Evolutionary conservation across 2,797 vertebrate genomes (phyloP), one percentile per base, ranked within the genome.

Genomic region (Tangara arthus): DNA sequence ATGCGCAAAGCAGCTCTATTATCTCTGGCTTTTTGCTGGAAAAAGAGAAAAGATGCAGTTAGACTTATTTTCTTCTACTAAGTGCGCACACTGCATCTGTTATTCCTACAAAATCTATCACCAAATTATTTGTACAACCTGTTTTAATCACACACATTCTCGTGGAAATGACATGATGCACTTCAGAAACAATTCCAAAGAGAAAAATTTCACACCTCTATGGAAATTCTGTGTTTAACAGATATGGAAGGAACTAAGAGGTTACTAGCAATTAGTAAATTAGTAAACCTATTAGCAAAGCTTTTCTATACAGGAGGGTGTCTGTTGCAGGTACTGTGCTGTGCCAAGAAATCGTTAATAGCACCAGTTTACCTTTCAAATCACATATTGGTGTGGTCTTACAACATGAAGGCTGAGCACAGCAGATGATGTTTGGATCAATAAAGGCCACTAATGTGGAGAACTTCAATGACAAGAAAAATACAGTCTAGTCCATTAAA

Each of bases 21-120:
- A 98, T 99, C 99, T 97, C 99, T 98, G 96, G 99, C 99, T 98
- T 99, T 99, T 99, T 99, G 99, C 99, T 99, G 97, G 82, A 94
- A 96, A 96, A 96, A 94, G 97, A 32, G 28, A 15, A 82, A 89
- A 69, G 19, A 71, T 60, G 22, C 28, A 89, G 72, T 94, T 87
- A 96, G 65, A 39, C 16, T 72, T 44, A 22, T 50, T 86, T 93
- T 77, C 61, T 64, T 55, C 57, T 77, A 16, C 37, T 57, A 75
- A 55, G 46, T 42, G 10, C 28, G 77, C 80, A 78, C 11, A 15
- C 32, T 46, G 39, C 26, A 44, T 35, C 47, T 78, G 53, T 55
- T 84, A 61, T 47, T 77, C 22, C 44, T 66, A 50, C 9, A 71
- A 84, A 91, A 92, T 60, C 39, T 69, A 89, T 55, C 75, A 69